Evolutionary conservation across 1,140 invertebrate species (phyloP), one percentile per base, ranked within the genome.

Genomic region (Grapholita molesta): DNA sequence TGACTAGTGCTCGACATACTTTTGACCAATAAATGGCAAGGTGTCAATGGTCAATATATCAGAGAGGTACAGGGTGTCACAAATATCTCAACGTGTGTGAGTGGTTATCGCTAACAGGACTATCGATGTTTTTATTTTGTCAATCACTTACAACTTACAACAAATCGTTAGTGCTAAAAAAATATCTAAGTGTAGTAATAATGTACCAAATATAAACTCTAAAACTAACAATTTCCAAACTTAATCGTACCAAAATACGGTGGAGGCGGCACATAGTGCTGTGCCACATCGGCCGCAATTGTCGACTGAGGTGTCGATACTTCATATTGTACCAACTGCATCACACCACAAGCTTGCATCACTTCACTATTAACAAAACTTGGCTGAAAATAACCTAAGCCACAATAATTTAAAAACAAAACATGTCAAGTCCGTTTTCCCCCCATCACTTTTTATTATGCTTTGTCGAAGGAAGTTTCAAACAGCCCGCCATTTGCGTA

Each of bases 291-390:
- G 0, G 85, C 82, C 25, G 87, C 84, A 55, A 89, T 82, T 0
- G 85, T 83, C 33, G 88, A 78, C 66, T 88, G 83, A 0, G 84
- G 86, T 33, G 87, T 82, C 70, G 88, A 81, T 33, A 90, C 82
- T 77, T 91, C 82, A 67, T 90, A 91, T 67, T 90, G 88, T 61
- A 90, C 64, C 35, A 91, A 81, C 83, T 89, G 89, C 85, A 91
- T 88, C 66, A 88, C 72, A 75, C 80, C 79, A 76, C 82, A 82
- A 55, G 79, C 69, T 79, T 83, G 80, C 83, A 89, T 84, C 30
- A 64, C 68, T 66, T 69, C 15, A 61, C 28, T 57, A 69, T 55
- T 72, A 66, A 68, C n/a, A n/a, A 69, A 66, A 68, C 23, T 65
- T 48, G 23, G 52, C 52, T 53, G 18, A 57, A 25, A 28, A 57